phyloP scores from a whole-genome alignment of 2,888 invertebrate genomes.

The Drosophila nr. fundita region DNA sequence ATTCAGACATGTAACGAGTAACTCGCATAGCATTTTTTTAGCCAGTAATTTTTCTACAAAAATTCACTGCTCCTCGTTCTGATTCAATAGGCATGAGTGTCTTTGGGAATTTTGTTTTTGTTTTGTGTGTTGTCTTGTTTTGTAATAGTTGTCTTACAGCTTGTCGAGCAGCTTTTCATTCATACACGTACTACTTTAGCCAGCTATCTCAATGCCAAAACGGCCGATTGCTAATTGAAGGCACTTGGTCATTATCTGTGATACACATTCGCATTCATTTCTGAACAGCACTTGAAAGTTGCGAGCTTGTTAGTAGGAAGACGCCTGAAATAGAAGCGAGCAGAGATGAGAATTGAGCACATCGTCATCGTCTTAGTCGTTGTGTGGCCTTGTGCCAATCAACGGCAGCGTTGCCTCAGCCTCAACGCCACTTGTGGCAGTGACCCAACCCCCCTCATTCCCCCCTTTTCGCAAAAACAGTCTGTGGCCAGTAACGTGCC shows the following conservation, averaged over 20 bases:
- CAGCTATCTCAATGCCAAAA: constrained; percentile 49
- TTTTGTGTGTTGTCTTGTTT: not conserved
- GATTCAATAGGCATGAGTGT: constrained; percentile 7
- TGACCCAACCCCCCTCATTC: constrained; percentile 23
- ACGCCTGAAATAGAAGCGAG: constrained; percentile 39
- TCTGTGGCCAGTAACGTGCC: constrained; percentile 15
- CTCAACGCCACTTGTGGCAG: constrained; percentile 76
- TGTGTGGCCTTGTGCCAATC: constrained; percentile 77
- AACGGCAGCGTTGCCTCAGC: constrained; percentile 58
- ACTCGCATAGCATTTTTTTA: not conserved
- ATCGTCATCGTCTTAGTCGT: constrained; percentile 12
- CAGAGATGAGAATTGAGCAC: constrained; percentile 21
- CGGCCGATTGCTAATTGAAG: constrained; percentile 71
- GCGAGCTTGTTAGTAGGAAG: constrained; percentile 60
- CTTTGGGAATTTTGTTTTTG: not conserved
- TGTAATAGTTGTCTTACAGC: not conserved
- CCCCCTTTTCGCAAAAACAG: not conserved
- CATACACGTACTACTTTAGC: constrained; percentile 27
- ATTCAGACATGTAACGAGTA: not conserved
- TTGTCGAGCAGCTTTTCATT: constrained; percentile 24
- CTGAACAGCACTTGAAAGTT: constrained; percentile 66
- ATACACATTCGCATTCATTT: constrained; percentile 51
- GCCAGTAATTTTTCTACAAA: not conserved
- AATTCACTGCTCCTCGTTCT: not conserved
- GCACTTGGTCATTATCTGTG: constrained; percentile 76